Base-by-base conservation (phyloP, 2,113 vertebrate genomes). In the Cichladusa arquata region DNA sequence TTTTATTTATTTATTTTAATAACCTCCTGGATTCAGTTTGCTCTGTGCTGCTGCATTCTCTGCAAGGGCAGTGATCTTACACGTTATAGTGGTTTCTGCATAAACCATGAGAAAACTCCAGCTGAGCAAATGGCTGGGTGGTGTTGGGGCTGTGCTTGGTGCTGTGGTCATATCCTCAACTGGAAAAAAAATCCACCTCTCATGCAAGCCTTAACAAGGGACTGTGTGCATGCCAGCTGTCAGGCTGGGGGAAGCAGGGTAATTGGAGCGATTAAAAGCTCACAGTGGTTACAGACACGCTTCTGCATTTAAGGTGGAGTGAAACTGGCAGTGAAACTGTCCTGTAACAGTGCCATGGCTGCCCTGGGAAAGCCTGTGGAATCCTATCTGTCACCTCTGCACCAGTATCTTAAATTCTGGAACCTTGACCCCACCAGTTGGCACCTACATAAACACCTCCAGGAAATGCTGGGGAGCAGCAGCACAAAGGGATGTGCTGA, bases 241-340 rank as follows among this genome's bases (percentile, higher is more conserved):
- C 90, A 67, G 95, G 65, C 67, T 54, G 69, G 83, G 70, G 65
- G 69, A 65, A 82, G 65, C 79, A 62, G 91, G 79, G 57, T 91
- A 96, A 97, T 80, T 96, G 94, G 76, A 93, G 90, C 28, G 90
- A 96, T 96, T 97, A 97, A 92, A 88, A 96, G 86, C 96, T 94
- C 94, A 86, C 93, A 76, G 7, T 24, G 47, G 86, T 79, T 79
- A 19, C 72, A 58, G 72, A 87, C 65, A 20, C 3, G 45, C 66
- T 89, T 16, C 58, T 83, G 44, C 44, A 16, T 61, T 96, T 96
- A 94, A 96, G 93, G 95, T 94, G 93, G 96, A 96, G 65, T 60
- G 69, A 81, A 81, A 42, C 23, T 24, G 38, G 19, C 65, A 96
- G 65, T 60, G 69, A 81, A 81, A 42, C 23, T 24, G 38, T 24